A percentile compares a stretch with the other conserved stretches of the same genome.
Conservation (phyloP, 2,888 invertebrate genomes). For the Drosophila melanosoma region DNA sequence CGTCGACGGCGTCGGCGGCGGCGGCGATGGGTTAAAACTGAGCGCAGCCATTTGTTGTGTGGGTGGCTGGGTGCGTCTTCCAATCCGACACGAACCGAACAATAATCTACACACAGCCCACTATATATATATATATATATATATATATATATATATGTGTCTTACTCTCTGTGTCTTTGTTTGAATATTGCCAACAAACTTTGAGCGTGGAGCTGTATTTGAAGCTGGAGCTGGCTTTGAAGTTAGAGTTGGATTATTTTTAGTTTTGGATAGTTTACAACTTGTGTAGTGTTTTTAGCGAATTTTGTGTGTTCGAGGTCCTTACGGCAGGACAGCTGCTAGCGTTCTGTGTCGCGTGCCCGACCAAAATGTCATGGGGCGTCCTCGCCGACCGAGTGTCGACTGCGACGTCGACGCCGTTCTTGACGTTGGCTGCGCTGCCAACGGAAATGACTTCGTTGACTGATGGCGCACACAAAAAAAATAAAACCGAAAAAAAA, state of each 20-base stretch:
- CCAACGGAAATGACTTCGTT: constrained; percentile 83
- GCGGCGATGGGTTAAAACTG: constrained; percentile 76
- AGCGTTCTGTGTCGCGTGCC: constrained; percentile 88
- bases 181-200: neutral
- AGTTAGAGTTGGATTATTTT: neutral
- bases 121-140: neutral
- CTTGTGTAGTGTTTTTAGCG: constrained; percentile 8
- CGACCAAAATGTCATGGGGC: constrained; percentile 86
- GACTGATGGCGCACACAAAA: constrained; percentile 76
- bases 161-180: neutral
- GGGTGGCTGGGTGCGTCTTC: constrained; percentile 1
- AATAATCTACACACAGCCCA: neutral
- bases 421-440: constrained; percentile 40
- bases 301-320: constrained; percentile 72
- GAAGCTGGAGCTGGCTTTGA: neutral
- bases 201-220: neutral
- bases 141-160: neutral
- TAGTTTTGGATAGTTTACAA: neutral
- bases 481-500: constrained; percentile 24
- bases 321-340: constrained; percentile 87
- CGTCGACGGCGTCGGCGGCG: constrained; percentile 55
- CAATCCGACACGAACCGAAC: constrained; percentile 1
- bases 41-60: constrained; percentile 80
- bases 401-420: constrained; percentile 25
- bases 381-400: constrained; percentile 50